phyloP scores from a whole-genome alignment of 2,113 vertebrate genomes.

The Megaptera novaeangliae region DNA sequence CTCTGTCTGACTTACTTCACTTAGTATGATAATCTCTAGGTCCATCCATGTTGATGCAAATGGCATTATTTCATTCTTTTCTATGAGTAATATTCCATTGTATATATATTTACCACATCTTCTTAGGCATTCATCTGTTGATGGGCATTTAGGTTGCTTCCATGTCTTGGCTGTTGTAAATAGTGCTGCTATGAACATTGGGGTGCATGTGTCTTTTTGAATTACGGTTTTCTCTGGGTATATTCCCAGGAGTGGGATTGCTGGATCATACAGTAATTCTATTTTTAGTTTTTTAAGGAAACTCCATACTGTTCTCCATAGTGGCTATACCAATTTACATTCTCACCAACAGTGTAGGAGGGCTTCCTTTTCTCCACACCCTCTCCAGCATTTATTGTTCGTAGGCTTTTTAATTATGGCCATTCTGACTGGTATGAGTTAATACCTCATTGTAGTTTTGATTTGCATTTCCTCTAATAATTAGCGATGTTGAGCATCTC shows the following conservation, averaged over 20 bases:
- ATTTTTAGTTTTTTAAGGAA: not conserved
- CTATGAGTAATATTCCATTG: not conserved
- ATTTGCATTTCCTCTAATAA: not conserved
- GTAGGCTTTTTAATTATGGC: not conserved
- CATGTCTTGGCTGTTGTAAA: not conserved
- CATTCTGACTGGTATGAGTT: not conserved
- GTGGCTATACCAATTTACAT: not conserved
- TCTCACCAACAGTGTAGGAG: not conserved
- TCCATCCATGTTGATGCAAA: not conserved
- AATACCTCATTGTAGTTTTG: not conserved
- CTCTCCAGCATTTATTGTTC: not conserved
- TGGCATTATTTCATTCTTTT: not conserved
- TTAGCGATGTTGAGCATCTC: not conserved
- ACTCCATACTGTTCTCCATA: not conserved
- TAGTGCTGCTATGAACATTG: not conserved
- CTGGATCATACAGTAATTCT: not conserved
- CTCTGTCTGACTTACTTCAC: not conserved
- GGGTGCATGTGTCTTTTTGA: not conserved
- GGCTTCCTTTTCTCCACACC: not conserved
- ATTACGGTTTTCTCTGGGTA: not conserved
- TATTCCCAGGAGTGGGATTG: not conserved
- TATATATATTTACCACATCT: not conserved
- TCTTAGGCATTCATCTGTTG: not conserved
- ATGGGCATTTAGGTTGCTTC: not conserved
- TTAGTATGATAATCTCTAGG: not conserved